Evolutionary conservation across 2,113 vertebrate genomes (phyloP), one percentile per base, ranked within the genome.

Genomic region (Aleadryas rufinucha): DNA sequence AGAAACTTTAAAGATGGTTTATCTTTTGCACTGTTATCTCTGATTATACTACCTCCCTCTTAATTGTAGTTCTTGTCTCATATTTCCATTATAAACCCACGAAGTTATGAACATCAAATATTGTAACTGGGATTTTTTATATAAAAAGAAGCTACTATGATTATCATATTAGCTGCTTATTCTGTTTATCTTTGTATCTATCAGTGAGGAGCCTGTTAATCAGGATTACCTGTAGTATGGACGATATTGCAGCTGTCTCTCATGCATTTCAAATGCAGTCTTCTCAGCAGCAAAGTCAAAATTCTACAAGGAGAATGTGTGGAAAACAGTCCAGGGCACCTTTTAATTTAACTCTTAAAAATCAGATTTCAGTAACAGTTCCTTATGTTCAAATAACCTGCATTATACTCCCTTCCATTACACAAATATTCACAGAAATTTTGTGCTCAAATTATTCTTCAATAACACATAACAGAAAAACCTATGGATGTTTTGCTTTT

Each of bases 61-160:
- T 52, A 45, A 57, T 44, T 61, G 59, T 81, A 77, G 28, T 33
- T 52, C 7, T 54, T 76, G 31, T 41, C 3, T 53, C 4, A 0
- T 65, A 53, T 74, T 74, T 77, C 33, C 24, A 27, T 30, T n/a
- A 72, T 54, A 68, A 80, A 50, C 16, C 13, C n/a, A 50, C 0
- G 0, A 69, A 45, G 13, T 37, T 77, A 45, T 42, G 14, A 84
- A 33, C 16, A 72, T 30, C 35, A 54, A 27, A 47, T 26, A 26
- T 3, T 39, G 11, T 45, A n/a, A 71, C 10, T 54, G 10, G 0
- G 7, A 0, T 15, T 52, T 70, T 28, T 53, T 35, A 83, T 17
- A 64, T n/a, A 41, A 54, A 80, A 90, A 68, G 14, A 81, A 45
- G 7, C 5, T 49, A 21, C 47, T 49, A 4, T 63, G 52, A 37